A percentile compares a stretch with the other conserved stretches of the same genome.
Evolutionary conservation across 2,888 invertebrate species (phyloP).

Genomic region (Pachydiplax longipennis): DNA sequence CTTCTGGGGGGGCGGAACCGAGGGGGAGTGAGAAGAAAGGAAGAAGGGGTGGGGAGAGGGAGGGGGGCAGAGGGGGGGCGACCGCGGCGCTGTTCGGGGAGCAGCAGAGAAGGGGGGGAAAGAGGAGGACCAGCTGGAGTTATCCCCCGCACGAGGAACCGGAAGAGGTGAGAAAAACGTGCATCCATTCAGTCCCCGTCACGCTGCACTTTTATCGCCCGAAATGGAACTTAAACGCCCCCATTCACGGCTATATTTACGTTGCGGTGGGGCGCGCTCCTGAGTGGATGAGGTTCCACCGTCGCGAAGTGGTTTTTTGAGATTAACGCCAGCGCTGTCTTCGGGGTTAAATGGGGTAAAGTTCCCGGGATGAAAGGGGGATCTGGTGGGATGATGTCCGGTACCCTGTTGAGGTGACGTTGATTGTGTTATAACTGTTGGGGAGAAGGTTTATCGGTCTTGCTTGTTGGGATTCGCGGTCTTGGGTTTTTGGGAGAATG

Average conservation of each 20-base stretch:
- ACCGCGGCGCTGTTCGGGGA: conserved; percentile 4
- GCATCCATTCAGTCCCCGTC: neutral
- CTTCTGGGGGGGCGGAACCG: neutral
- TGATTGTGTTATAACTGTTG: no score
- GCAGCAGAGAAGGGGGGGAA: conserved; percentile 2
- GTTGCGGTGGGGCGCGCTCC: neutral
- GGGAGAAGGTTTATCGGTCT: no score
- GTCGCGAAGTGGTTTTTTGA: neutral
- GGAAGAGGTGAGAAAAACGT: neutral
- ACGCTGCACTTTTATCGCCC: neutral
- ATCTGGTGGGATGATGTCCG: no score
- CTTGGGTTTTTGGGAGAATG: neutral
- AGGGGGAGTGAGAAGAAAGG: neutral
- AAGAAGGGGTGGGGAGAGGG: neutral
- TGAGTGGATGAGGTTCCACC: neutral
- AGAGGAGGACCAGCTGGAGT: neutral
- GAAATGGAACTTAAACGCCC: neutral
- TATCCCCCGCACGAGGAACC: neutral
- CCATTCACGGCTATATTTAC: neutral
- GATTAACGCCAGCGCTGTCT: neutral
- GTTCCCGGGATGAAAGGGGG: no score
- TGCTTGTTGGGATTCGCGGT: no score
- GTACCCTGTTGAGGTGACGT: no score
- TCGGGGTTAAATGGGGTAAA: no score
- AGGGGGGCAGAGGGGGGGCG: neutral